Base-by-base conservation (phyloP, 2,888 invertebrate species). In the Epirrhoe tristata region DNA sequence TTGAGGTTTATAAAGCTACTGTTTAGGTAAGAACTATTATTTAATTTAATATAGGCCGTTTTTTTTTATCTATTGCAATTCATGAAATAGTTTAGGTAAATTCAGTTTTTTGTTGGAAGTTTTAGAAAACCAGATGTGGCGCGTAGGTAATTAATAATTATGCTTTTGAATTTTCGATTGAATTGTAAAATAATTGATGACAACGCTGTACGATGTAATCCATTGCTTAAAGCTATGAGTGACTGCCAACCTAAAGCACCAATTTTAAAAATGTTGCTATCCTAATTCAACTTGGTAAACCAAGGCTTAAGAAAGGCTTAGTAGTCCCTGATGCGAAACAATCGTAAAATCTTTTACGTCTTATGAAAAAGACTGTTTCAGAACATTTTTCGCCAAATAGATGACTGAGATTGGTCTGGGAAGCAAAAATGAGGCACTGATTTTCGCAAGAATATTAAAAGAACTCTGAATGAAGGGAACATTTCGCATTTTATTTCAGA, bases 401-500 rank as follows among this genome's bases (percentile, higher is more conserved):
- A 16, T 16, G 39, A 55, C 17, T 55, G 17, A 39, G 39, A 39
- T 34, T 16, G n/a, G 3, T 7, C 17, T 24, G 17, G 17, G 17
- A 36, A 55, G 3, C 32, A 53, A 6, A 14, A 17, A 36, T 17
- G 4, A 6, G 14, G 24, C 6, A 31, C 16, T 8, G 43, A 31
- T 52, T 52, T 8, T 39, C 52, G 52, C 12, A 36, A 39, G 14
- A 14, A 52, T 52, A 58, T 6, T 51, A 58, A 59, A 52, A 34
- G 43, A 46, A 46, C 31, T 17, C 60, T 4, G 46, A 0, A 34
- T 53, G 7, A 39, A 58, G 43, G n/a, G 43, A 62, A 51, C n/a
- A 51, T 62, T 57, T 57, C 24, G 48, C 55, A 51, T 66, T 61
- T 48, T 24, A 63, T 60, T 60, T 57, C 53, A 63, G 53, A 62